These are phyloP conservation scores for Pantala flavescens DNA, from an alignment of 1,140 invertebrate genomes.

Conservation along the genomic window DNA sequence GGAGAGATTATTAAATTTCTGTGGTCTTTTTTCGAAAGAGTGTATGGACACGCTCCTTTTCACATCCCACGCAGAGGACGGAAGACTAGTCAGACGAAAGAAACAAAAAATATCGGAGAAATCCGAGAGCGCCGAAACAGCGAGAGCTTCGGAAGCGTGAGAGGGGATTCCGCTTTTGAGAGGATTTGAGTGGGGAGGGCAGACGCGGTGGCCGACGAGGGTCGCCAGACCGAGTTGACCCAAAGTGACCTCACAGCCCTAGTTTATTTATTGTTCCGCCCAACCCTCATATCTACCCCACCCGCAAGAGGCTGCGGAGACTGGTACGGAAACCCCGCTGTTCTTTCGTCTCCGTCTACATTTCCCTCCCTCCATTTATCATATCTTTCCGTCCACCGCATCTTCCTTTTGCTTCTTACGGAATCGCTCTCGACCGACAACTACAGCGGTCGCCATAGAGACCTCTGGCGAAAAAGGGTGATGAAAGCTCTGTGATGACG, in stretches of 20 bases:
- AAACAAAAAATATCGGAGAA: too few relatives aligned
- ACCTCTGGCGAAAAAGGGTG: not conserved
- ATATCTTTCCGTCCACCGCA: not conserved
- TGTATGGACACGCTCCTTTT: too few relatives aligned
- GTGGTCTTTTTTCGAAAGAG: too few relatives aligned
- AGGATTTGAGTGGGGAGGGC: too few relatives aligned
- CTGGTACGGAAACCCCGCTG: not conserved
- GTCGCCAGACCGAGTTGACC: not conserved
- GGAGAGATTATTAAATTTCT: too few relatives aligned
- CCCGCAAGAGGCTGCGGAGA: not conserved
- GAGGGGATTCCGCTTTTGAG: too few relatives aligned
- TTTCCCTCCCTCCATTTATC: slow-evolving; percentile 4
- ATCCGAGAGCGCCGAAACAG: too few relatives aligned
- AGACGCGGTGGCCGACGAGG: not conserved
- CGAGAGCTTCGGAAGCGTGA: too few relatives aligned
- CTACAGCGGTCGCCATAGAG: not conserved
- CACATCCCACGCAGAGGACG: too few relatives aligned
- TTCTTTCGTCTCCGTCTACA: slow-evolving; percentile 2
- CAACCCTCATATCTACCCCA: not conserved
- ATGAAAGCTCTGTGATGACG: not conserved
- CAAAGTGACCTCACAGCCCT: not conserved
- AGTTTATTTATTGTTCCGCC: slow-evolving; percentile 6
- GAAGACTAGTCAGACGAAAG: too few relatives aligned
- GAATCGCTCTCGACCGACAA: not conserved
- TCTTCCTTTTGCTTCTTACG: not conserved